phyloP scores from a whole-genome alignment of 2,113 vertebrate species.

The Pelobates fuscus region DNA sequence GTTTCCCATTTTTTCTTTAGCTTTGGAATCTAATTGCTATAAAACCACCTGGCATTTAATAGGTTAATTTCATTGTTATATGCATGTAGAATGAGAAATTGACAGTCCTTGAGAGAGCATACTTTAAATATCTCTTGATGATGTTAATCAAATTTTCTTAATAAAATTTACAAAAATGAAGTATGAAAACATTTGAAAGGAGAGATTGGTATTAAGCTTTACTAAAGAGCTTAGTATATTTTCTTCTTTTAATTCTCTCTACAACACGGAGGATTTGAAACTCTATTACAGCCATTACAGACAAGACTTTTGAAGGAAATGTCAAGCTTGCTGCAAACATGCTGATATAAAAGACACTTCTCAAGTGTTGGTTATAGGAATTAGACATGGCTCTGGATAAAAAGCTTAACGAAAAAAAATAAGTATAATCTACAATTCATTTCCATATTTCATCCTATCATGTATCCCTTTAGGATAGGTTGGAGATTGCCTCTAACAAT shows the following conservation, averaged over 20 bases:
- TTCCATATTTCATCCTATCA: background rate
- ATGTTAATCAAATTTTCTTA: constrained; percentile 18
- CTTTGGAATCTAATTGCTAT: too few relatives aligned
- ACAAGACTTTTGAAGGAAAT: constrained; percentile 28
- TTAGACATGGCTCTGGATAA: constrained; percentile 4
- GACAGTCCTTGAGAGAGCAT: background rate
- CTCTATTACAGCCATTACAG: background rate
- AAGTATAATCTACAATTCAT: background rate
- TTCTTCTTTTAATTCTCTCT: constrained; percentile 29
- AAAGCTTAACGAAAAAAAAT: constrained; percentile 5
- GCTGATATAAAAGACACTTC: constrained; percentile 20
- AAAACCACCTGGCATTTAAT: background rate
- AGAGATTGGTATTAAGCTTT: constrained; percentile 11
- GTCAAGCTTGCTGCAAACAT: background rate
- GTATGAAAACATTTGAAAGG: constrained; percentile 18
- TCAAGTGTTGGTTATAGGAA: background rate
- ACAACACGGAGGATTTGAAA: constrained; percentile 17
- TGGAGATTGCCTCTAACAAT: too few relatives aligned
- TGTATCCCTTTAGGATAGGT: background rate
- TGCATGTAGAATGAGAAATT: background rate
- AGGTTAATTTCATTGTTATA: background rate
- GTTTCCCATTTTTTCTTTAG: too few relatives aligned
- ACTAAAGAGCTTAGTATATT: constrained; percentile 43
- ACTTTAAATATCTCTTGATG: constrained; percentile 41
- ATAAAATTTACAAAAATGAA: constrained; percentile 27